These are phyloP conservation scores for Schrankia costaestrigalis DNA, from an alignment of 2,888 invertebrate genomes.

Conservation along the genomic window DNA sequence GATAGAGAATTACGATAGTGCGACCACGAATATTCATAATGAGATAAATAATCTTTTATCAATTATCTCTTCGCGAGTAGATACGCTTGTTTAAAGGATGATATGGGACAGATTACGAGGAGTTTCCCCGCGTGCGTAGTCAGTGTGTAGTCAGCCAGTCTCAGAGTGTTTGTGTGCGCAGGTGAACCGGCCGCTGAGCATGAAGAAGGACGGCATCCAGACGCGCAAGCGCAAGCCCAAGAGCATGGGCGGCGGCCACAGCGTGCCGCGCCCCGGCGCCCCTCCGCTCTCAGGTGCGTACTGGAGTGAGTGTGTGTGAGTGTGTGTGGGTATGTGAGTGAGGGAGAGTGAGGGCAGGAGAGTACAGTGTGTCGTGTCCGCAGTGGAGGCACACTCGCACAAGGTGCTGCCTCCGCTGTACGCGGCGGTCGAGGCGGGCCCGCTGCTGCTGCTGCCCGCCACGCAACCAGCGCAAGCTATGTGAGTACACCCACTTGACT, in stretches of 20 bases:
- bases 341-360: too few species aligned
- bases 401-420: slow-evolving; percentile 74
- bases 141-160: slow-evolving; percentile 2
- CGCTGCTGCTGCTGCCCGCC: slow-evolving; percentile 54
- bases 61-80: slow-evolving; percentile 75
- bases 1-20: slow-evolving; percentile 77
- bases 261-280: slow-evolving; percentile 48
- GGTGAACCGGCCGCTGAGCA: slow-evolving; percentile 96
- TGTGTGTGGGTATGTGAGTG: too few species aligned
- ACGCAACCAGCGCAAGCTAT: slow-evolving; percentile 46
- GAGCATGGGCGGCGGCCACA: slow-evolving; percentile 73
- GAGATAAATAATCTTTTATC: slow-evolving; percentile 81
- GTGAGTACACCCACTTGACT: slow-evolving; percentile 66
- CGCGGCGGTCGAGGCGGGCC: slow-evolving; percentile 63
- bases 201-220: slow-evolving; percentile 99
- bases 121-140: slow-evolving; percentile 54
- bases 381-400: slow-evolving; percentile 69
- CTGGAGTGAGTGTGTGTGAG: neutral
- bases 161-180: slow-evolving; percentile 57
- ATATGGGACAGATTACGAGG: slow-evolving; percentile 71
- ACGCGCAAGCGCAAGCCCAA: slow-evolving; percentile 97
- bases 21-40: slow-evolving; percentile 78
- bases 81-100: slow-evolving; percentile 79
- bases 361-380: slow-evolving; percentile 41
- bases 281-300: slow-evolving; percentile 52